Base-by-base conservation (phyloP, 2,888 invertebrate genomes). In the Cepaea hortensis region DNA sequence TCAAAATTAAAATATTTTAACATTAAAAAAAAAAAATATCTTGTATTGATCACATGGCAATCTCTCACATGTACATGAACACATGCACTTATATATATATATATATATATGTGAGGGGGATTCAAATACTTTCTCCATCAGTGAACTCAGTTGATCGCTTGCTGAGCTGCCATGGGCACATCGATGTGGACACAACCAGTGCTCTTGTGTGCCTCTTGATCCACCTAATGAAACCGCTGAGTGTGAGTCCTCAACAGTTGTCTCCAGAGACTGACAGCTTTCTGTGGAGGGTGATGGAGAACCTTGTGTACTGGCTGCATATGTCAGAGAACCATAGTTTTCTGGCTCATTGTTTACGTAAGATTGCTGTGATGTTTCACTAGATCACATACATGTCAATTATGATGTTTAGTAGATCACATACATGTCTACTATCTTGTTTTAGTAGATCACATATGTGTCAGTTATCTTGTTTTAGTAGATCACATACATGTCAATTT, bases 221-320 rank as follows among this genome's bases (percentile, higher is more conserved):
- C 7, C 20, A 62, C 13, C 4, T 83, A 0, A 75, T 83, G 11
- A 70, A 73, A 23, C 61, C 72, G 0, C 3, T 83, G 11, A 7
- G n/a, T 18, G 4, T 75, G 18, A 35, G 46, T 23, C 62, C 73
- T 48, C 23, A 1, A 55, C 46, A 72, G 2, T 35, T 75, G 0
- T 15, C 35, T 7, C 62, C 9, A 20, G 75, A 62, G 15, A 23
- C 35, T 15, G 83, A 83, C 35, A 61, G 55, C 20, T 75, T 83
- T 61, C 23, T 83, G 2, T 83, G 75, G 83, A 83, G 75, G 50
- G 9, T 83, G 73, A n/a, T 75, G 62, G 62, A 50, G 23, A 61
- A 13, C 15, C 20, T 83, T 1, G 75, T 75, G 50, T 55, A 1
- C 23, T 83, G 83, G 83, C 70, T 83, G 35, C 73, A 83, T 35